Conservation (phyloP, 1,140 invertebrate genomes). For the Apis cerana region DNA sequence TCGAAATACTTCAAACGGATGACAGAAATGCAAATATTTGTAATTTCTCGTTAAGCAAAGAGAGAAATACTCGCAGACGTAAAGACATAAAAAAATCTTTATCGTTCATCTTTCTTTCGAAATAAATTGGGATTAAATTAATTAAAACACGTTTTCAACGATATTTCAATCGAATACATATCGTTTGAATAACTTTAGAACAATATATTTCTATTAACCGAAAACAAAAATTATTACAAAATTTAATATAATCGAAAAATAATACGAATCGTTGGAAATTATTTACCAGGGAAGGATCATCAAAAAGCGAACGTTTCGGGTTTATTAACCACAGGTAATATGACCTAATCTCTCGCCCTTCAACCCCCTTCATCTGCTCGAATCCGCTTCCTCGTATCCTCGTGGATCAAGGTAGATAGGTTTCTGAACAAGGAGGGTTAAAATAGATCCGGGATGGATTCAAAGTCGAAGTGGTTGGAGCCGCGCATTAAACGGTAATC, state of each 20-base stretch:
- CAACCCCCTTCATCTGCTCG: background rate
- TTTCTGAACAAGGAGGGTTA: slow-evolving; percentile 27
- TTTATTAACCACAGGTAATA: slow-evolving; percentile 13
- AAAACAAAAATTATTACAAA: too few relatives aligned
- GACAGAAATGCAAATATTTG: background rate
- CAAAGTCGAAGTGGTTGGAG: slow-evolving; percentile 14
- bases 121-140: too few relatives aligned
- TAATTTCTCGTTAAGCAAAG: background rate
- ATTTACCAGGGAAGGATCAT: background rate
- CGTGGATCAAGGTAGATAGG: slow-evolving; percentile 36
- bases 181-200: too few relatives aligned
- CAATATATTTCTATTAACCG: too few relatives aligned
- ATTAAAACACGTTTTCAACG: too few relatives aligned
- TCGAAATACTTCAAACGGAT: background rate
- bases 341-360: slow-evolving; percentile 7
- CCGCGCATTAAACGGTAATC: slow-evolving; percentile 34
- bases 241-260: too few relatives aligned
- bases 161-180: too few relatives aligned
- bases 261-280: too few relatives aligned
- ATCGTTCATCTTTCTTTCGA: background rate
- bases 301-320: slow-evolving; percentile 1
- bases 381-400: slow-evolving; percentile 13
- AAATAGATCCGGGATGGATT: slow-evolving; percentile 23
- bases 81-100: background rate
- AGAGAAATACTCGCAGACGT: background rate